These are phyloP conservation scores for Mactra quadrangularis DNA, from an alignment of 1,140 invertebrate genomes.

Conservation along the genomic window DNA sequence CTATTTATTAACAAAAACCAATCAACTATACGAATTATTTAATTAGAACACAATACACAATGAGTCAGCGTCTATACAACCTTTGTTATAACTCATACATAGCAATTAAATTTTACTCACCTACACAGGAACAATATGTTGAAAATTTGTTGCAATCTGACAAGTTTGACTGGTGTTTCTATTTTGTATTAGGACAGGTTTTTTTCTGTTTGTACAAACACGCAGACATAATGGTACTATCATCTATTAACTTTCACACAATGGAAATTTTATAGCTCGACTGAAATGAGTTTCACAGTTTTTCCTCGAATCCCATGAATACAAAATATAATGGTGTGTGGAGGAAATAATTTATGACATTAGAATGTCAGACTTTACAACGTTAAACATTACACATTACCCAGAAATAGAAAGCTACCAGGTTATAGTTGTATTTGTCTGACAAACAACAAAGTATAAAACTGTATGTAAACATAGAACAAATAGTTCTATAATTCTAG, in stretches of 20 bases:
- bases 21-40: neutral
- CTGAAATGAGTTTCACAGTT: constrained; percentile 14
- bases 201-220: neutral
- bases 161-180: neutral
- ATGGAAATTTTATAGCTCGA: neutral
- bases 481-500: no score
- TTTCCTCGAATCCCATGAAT: constrained; percentile 8
- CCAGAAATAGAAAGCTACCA: no score
- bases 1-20: no score
- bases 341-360: no score
- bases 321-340: neutral
- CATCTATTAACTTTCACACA: constrained; percentile 8
- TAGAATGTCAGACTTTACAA: no score
- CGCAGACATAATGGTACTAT: neutral
- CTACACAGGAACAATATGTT: no score
- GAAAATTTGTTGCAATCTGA: neutral
- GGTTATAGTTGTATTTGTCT: no score
- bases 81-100: neutral
- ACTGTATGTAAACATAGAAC: no score
- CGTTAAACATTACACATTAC: no score
- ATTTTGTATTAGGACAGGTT: neutral
- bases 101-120: neutral
- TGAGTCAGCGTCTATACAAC: neutral
- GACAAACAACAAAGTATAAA: no score
- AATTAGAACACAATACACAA: neutral